Conservation (phyloP, 2,888 invertebrate species). For the Tetheella fluctuosa region DNA sequence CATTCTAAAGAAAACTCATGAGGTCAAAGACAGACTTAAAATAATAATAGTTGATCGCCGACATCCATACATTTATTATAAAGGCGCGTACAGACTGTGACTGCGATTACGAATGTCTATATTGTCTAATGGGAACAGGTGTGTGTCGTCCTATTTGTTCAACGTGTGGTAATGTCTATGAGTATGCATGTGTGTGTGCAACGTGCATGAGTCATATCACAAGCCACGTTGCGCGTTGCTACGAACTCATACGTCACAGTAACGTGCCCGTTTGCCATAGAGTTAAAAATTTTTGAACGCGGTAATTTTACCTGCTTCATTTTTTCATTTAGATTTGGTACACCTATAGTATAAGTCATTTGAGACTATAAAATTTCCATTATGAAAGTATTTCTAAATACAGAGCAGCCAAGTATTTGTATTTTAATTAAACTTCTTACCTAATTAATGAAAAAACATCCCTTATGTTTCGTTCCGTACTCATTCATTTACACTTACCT, state of each 20-base stretch:
- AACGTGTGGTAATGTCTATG: not conserved
- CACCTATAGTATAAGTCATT: no score
- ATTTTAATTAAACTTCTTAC: no score
- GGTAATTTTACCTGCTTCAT: not conserved
- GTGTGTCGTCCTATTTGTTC: not conserved
- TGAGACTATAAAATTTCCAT: no score
- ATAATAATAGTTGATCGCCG: not conserved
- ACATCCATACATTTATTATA: no score
- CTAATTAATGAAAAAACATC: no score
- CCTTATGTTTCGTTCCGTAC: no score
- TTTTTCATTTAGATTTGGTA: not conserved
- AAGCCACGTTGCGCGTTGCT: conserved; percentile 12
- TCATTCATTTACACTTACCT: no score
- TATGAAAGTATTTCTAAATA: no score
- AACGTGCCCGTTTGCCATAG: conserved; percentile 3
- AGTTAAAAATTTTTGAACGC: not conserved
- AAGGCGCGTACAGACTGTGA: not conserved
- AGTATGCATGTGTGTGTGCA: not conserved
- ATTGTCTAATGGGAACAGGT: not conserved
- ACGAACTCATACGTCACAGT: conserved; percentile 5
- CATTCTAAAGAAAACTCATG: no score
- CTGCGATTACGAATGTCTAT: not conserved
- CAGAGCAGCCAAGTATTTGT: no score
- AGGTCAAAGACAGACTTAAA: no score
- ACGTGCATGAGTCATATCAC: conserved; percentile 12